Evolutionary conservation across 2,888 invertebrate genomes (phyloP), one percentile per base, ranked within the genome.

Genomic region (Thereva unica): DNA sequence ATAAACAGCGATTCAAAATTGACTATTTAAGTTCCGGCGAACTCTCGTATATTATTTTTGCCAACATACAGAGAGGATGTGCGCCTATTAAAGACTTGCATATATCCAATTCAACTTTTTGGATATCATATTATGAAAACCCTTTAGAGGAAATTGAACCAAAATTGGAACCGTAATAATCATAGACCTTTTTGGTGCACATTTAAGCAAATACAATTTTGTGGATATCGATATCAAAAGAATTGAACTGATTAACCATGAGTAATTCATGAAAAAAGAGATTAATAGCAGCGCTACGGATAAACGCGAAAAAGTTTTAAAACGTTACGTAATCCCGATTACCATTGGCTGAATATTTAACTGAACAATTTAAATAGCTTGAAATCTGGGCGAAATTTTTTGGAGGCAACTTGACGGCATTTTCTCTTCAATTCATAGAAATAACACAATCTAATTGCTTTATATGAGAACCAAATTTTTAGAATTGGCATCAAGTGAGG

Each of bases 1-100:
- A 23, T 23, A 61, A 61, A 61, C 61, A 61, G 50, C 61, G 61
- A 40, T 50, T 61, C 50, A 23, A 8, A 40, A 40, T 50, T 49
- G 40, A 50, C 61, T 40, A 50, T 23, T 23, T 23, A 23, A 23
- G 23, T 23, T n/a, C 23, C 23, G 23, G 23, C 23, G 23, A 23
- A 23, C 23, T 23, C 23, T 23, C 23, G 23, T 23, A 49, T 40
- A 42, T 50, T 50, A 5, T 5, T 37, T n/a, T 12, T 6, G 49
- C 10, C 1, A 9, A 3, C 49, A 49, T n/a, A n/a, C 47, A 47
- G 4, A 45, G 10, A 47, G 10, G 12, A 47, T 47, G 5, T 47
- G 47, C 9, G n/a, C 23, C 23, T 23, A 23, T 23, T 23, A 23
- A 23, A 23, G 23, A 23, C 23, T 23, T 23, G 23, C 23, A 23